A percentile compares a stretch with the other conserved stretches of the same genome.
These are phyloP conservation scores for Orthonyx spaldingii DNA, from an alignment of 2,113 vertebrate genomes.

Conservation along the genomic window DNA sequence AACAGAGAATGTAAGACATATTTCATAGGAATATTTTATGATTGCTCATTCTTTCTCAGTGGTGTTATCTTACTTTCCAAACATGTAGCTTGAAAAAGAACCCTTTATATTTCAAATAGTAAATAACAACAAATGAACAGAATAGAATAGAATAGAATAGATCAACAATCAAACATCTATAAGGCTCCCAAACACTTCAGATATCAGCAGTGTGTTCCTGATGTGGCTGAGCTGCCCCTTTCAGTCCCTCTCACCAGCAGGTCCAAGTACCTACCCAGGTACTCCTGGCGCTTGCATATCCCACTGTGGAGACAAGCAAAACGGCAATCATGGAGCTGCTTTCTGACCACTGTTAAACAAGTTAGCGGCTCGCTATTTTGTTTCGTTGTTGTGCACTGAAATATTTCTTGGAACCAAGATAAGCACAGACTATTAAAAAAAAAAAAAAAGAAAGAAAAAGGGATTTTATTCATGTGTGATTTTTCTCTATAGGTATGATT, in stretches of 20 bases:
- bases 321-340: background rate
- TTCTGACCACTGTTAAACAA: background rate
- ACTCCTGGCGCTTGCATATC: background rate
- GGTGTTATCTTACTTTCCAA: background rate
- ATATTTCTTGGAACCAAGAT: slow-evolving; percentile 29
- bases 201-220: background rate
- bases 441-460: background rate
- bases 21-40: background rate
- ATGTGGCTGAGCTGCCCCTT: background rate
- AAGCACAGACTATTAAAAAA: background rate
- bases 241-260: background rate
- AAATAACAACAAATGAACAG: background rate
- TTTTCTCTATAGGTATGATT: background rate
- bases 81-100: background rate
- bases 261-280: background rate
- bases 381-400: background rate
- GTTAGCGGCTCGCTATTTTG: background rate
- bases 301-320: fast-evolving
- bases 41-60: background rate
- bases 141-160: background rate
- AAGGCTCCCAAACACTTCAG: background rate
- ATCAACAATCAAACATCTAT: background rate
- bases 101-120: background rate
- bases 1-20: background rate
- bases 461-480: background rate